Conservation (phyloP, 1,140 invertebrate genomes). For the Pseudomyrmex flavicornis region DNA sequence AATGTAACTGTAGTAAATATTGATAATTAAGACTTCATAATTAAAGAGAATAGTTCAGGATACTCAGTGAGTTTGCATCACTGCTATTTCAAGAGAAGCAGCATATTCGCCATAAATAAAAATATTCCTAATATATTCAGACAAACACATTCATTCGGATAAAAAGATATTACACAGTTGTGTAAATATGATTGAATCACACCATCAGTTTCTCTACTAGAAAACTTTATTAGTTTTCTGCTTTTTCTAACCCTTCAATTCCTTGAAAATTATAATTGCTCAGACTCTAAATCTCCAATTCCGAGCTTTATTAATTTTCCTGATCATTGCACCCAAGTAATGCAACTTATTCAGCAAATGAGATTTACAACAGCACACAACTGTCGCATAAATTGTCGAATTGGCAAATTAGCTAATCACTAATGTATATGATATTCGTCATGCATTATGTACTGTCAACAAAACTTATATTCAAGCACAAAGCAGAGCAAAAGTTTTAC, state of each 20-base stretch:
- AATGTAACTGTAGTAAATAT: too few species aligned
- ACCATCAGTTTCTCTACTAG: too few species aligned
- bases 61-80: not conserved
- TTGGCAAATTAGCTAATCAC: too few species aligned
- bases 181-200: too few species aligned
- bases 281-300: conserved; percentile 3
- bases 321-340: not conserved
- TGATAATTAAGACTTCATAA: not conserved
- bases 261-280: not conserved
- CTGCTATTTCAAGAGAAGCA: not conserved
- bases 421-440: too few species aligned
- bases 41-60: not conserved
- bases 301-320: not conserved
- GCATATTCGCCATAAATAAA: not conserved
- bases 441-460: too few species aligned
- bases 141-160: not conserved
- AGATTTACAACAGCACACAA: too few species aligned
- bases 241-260: not conserved
- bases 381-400: too few species aligned
- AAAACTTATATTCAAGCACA: too few species aligned
- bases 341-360: too few species aligned
- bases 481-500: too few species aligned
- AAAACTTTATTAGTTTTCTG: not conserved
- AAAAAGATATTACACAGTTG: too few species aligned
- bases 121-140: not conserved